Evolutionary conservation across 64 coral and sea anemone genomes (phyloP), one percentile per base, ranked within the genome.

Genomic region (Platygyra sinensis): DNA sequence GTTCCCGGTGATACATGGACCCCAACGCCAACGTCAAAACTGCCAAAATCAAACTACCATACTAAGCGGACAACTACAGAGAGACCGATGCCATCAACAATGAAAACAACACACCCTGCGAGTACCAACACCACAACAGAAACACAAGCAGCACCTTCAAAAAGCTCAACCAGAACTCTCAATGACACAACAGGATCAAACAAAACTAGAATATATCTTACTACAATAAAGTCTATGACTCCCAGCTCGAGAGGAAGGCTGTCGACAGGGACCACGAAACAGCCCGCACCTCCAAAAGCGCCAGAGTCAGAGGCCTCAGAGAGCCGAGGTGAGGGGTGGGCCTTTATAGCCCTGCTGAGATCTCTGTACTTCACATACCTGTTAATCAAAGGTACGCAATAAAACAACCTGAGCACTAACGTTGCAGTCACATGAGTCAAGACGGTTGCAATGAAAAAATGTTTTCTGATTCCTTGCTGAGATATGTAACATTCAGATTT

Each of bases 321-420:
- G 20, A 86, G 46, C 60, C 28, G 74, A 92, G 90, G 90, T 92
- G 75, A 87, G 90, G 61, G 76, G 73, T 60, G 62, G 49, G 67
- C 67, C 74, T 29, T 88, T 76, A 29, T 91, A 19, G 72, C 52
- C 80, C 69, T 91, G 55, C 72, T 92, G 75, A 72, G 75, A 80
- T 87, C 74, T 25, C 60, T 92, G 57, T 92, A 71, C 84, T 33
- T 87, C 76, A 79, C 73, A 72, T 92, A 92, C 90, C 57, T 62
- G 82, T 69, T 92, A 59, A 64, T 92, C 2, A 64, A 71, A 92
- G 90, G 90, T 92, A 92, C 65, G 90, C 74, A 25, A 60, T 42
- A 1, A 74, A 60, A 18, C 3, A 28, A 87, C 50, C 32, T 75
- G 72, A 29, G 27, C 86, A 61, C 46, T 75, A 28, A 14, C 86